These are phyloP conservation scores for Capromys pilorides DNA, from an alignment of 2,797 vertebrate species.

Conservation along the genomic window DNA sequence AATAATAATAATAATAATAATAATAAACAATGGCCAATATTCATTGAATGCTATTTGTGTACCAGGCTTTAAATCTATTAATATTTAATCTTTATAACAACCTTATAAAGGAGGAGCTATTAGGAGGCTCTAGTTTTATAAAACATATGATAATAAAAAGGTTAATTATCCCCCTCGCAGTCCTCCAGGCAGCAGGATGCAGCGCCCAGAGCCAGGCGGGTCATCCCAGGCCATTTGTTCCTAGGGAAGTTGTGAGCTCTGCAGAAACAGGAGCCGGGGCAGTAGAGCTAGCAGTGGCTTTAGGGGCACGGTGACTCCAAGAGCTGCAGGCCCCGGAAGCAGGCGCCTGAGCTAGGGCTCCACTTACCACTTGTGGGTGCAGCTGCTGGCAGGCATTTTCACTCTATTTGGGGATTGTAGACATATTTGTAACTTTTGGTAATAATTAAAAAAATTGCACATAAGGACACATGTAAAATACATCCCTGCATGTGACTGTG, in stretches of 20 bases:
- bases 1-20: background rate
- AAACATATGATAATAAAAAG: conserved; percentile 7
- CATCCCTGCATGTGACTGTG: background rate
- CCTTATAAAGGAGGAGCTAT: background rate
- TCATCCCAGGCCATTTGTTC: background rate
- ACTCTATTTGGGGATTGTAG: background rate
- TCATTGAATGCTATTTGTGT: background rate
- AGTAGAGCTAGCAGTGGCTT: background rate
- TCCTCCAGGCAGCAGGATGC: background rate
- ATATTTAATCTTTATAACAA: background rate
- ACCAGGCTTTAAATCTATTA: background rate
- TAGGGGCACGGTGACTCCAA: background rate
- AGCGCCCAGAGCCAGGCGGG: background rate
- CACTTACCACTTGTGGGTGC: background rate
- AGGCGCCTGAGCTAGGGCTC: background rate
- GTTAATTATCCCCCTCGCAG: background rate
- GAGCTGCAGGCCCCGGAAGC: background rate
- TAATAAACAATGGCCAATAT: background rate
- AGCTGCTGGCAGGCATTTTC: background rate
- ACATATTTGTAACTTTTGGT: background rate
- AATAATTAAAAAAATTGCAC: background rate
- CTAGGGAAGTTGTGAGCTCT: background rate
- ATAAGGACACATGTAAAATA: background rate
- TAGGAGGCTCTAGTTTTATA: background rate
- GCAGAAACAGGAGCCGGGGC: background rate